Evolutionary conservation across 2,113 vertebrate species (phyloP).

Genomic region (Brachyhypopomus occidentalis): DNA sequence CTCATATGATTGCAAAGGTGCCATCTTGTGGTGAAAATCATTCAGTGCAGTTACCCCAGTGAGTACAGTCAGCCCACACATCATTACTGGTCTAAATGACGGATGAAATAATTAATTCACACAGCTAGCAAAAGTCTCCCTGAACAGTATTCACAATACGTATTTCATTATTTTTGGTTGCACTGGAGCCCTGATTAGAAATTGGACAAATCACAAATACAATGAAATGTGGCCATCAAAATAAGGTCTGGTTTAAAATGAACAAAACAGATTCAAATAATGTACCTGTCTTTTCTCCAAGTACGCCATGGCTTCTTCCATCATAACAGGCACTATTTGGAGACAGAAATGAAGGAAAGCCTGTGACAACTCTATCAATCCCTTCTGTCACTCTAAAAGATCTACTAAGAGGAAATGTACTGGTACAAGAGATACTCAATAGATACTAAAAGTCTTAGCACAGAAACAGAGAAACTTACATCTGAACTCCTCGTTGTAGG

Average conservation of each 20-base stretch:
- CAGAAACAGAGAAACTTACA: slow-evolving; percentile 63
- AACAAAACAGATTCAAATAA: slow-evolving; percentile 20
- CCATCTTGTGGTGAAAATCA: slow-evolving; percentile 59
- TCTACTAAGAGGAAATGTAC: no score
- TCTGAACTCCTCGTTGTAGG: slow-evolving; percentile 90
- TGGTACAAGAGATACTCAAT: background rate
- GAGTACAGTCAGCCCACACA: no score
- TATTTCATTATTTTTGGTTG: no score
- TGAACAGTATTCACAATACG: no score
- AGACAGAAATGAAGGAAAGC: slow-evolving; percentile 15
- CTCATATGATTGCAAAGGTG: slow-evolving; percentile 11
- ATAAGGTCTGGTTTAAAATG: background rate
- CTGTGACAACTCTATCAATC: background rate
- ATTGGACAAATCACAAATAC: background rate
- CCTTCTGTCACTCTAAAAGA: no score
- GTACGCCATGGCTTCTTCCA: slow-evolving; percentile 93
- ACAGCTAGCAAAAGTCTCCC: no score
- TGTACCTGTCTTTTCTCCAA: slow-evolving; percentile 90
- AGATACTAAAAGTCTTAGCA: background rate
- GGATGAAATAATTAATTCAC: no score
- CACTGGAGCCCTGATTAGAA: background rate
- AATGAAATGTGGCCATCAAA: background rate
- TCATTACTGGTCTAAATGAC: background rate
- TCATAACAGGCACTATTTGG: slow-evolving; percentile 89
- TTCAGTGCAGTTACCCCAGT: background rate